Base-by-base conservation (phyloP, 1,140 invertebrate genomes). In the Drosophila ogumai region DNA sequence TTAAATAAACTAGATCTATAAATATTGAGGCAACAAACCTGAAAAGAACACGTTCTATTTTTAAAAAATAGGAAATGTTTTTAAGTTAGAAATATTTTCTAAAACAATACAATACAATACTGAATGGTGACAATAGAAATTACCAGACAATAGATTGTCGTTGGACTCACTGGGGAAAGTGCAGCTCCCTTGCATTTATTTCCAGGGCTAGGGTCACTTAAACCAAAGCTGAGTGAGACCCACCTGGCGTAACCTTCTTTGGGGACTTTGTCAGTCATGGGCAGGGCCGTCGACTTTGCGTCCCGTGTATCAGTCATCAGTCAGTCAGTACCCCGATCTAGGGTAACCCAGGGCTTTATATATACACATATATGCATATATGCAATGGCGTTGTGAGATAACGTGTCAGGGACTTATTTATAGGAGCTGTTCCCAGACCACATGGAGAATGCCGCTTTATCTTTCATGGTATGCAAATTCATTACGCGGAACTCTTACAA, bases 391-490 rank as follows among this genome's bases (percentile, higher is more conserved):
- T 47, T 55, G 67, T 22, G 32, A 67, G 64, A 77, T 59, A 77
- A 60, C 28, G 36, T 38, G 47, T 76, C 46, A 54, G 49, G 15
- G 41, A 66, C 63, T 64, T 75, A 59, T 76, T 76, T 77, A 55
- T 68, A 49, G 55, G 10, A 22, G 36, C 22, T 41, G 19, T 75
- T 66, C 31, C 40, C 54, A 56, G 41, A 34, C 36, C 49, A 31
- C 73, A 66, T 64, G 41, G 49, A 38, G 50, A 50, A 43, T 43
- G 65, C 52, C 57, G 46, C 58, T 79, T 44, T 59, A 50, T 61
- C 75, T 46, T 56, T 79, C 81, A 69, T 47, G 49, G 34, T 34
- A 75, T 80, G 81, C 58, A 80, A 82, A 85, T 80, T 67, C 68
- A 40, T 43, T 71, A 49, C 22, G 64, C 66, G 60, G 60, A 80